Conservation (phyloP, 1,140 invertebrate genomes). For the Drosophila melanica region DNA sequence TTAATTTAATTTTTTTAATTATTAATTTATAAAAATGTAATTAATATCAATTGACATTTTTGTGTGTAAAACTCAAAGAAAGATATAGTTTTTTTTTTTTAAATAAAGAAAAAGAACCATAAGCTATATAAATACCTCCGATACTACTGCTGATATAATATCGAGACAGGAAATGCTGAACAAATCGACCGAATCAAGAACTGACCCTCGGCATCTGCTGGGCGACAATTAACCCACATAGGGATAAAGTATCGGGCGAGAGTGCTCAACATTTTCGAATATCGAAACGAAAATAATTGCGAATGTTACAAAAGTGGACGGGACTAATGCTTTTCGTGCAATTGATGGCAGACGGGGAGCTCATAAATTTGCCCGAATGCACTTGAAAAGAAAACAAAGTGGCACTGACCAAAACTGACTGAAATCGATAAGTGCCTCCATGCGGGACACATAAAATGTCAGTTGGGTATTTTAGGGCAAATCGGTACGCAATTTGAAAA, state of each 20-base stretch:
- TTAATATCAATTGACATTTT: background rate
- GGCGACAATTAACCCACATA: constrained; percentile 50
- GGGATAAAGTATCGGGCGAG: background rate
- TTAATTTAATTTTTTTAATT: too few relatives aligned
- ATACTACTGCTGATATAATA: constrained; percentile 23
- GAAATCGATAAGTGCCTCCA: constrained; percentile 37
- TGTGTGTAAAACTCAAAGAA: background rate
- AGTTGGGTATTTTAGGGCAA: constrained; percentile 14
- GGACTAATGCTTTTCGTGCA: constrained; percentile 47
- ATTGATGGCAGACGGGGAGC: constrained; percentile 24
- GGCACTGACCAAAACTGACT: constrained; percentile 26
- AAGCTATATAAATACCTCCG: constrained; percentile 1
- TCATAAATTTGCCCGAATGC: constrained; percentile 49
- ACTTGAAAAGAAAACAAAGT: constrained; percentile 46
- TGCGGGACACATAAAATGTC: constrained; percentile 42
- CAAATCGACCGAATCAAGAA: constrained; percentile 61
- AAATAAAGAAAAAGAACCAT: background rate
- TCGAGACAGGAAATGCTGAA: constrained; percentile 55
- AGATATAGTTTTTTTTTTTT: background rate
- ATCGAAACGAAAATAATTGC: constrained; percentile 59
- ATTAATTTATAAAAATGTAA: too few relatives aligned
- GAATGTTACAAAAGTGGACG: constrained; percentile 58
- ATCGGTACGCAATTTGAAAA: constrained; percentile 28
- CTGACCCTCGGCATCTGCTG: constrained; percentile 14
- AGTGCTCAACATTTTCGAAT: constrained; percentile 34